Evolutionary conservation across 2,888 invertebrate genomes (phyloP).

Genomic region (Pristionchus maxplancki): DNA sequence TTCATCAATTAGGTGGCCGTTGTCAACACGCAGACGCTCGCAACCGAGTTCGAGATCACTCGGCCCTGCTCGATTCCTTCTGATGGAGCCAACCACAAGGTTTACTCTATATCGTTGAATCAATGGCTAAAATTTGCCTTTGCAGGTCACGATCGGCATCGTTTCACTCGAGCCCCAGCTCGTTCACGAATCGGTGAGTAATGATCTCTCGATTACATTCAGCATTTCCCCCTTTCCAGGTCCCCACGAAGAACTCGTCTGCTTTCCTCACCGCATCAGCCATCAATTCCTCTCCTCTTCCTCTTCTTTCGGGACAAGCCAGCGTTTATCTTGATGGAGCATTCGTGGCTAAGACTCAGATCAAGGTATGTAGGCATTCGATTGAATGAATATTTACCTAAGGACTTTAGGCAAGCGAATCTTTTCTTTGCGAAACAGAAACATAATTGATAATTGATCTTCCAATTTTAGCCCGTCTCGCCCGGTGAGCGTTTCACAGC

Average conservation of each 20-base stretch:
- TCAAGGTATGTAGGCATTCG: slow-evolving; percentile 29
- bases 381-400: no score
- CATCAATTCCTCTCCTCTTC: slow-evolving; percentile 66
- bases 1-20: slow-evolving; percentile 52
- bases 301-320: slow-evolving; percentile 67
- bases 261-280: slow-evolving; percentile 69
- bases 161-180: slow-evolving; percentile 77
- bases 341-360: slow-evolving; percentile 64
- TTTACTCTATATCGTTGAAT: no score
- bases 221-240: not conserved
- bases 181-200: slow-evolving; percentile 74
- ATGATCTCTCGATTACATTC: not conserved
- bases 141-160: slow-evolving; percentile 76
- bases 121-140: no score
- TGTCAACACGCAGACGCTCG: slow-evolving; percentile 71
- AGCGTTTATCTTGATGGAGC: slow-evolving; percentile 69
- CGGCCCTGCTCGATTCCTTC: slow-evolving; percentile 77
- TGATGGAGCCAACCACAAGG: slow-evolving; percentile 77
- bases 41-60: slow-evolving; percentile 77
- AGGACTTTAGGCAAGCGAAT: no score
- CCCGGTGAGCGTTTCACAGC: slow-evolving; percentile 78
- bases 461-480: slow-evolving; percentile 74
- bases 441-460: not conserved
- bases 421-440: no score
- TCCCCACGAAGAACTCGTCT: slow-evolving; percentile 72